Base-by-base conservation (phyloP, 2,888 invertebrate genomes). In the Mylabris sibirica region DNA sequence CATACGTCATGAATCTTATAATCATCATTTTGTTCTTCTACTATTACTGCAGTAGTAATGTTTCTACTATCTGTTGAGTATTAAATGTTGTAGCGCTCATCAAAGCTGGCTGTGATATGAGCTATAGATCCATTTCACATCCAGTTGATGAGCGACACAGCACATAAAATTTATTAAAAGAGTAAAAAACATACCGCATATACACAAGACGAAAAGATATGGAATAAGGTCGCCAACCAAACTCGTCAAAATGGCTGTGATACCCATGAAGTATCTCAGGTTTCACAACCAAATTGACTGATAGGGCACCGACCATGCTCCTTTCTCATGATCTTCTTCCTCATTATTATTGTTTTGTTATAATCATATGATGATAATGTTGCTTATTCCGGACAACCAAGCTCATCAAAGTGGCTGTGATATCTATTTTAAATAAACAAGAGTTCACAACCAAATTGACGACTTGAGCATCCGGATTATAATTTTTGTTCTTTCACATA, bases 51-150 rank as follows among this genome's bases (percentile, higher is more conserved):
- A 6, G n/a, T 11, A n/a, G n/a, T n/a, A n/a, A n/a, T n/a, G 30
- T 30, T 30, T 4, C 1, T 30, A 30, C 8, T 30, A 30, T n/a
- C 11, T 35, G 63, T 49, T 65, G 68, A 59, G 60, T 35, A 67
- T 65, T 73, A 75, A 78, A 83, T 84, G 85, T 83, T 85, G 85
- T 86, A 85, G 80, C 93, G 95, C 95, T 96, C 95, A 95, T 95
- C 95, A 96, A 97, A 96, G 96, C 96, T 96, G 95, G 95, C 96
- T 96, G 96, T 95, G 95, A 96, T 96, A 95, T 94, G 94, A 88
- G 80, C 78, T 81, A 80, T 83, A 84, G 79, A 80, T 83, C 90
- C 94, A 95, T 89, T 92, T 89, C 88, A 94, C 95, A 94, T 87
- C 93, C 94, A 94, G 92, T 93, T 95, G 93, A 95, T 90, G 94